Conservation (phyloP, 2,888 invertebrate species). For the Thelaira solivaga region DNA sequence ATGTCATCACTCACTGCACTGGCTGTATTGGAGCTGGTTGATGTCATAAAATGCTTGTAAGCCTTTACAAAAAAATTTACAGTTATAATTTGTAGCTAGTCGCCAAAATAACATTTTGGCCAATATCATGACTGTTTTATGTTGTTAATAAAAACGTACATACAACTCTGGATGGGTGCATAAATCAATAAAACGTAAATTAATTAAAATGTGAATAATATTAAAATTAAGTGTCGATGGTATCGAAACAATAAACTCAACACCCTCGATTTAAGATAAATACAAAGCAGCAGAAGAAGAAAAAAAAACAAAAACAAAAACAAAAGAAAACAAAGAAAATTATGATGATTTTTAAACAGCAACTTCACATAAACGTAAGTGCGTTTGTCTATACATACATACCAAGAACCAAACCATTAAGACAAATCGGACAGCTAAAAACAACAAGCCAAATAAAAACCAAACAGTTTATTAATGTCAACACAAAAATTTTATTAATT, state of each 20-base stretch:
- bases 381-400: not conserved
- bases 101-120: too few relatives aligned
- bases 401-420: conserved; percentile 13
- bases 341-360: not conserved
- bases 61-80: too few relatives aligned
- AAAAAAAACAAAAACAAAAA: not conserved
- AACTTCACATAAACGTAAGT: not conserved
- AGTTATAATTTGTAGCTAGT: too few relatives aligned
- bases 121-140: too few relatives aligned
- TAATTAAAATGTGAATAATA: conserved; percentile 62
- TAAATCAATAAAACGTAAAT: conserved; percentile 63
- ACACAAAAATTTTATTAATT: conserved; percentile 47
- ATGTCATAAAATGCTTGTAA: too few relatives aligned
- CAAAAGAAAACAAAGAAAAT: not conserved
- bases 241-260: conserved; percentile 31
- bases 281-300: not conserved
- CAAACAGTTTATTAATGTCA: conserved; percentile 55
- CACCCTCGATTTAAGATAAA: conserved; percentile 47
- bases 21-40: too few relatives aligned
- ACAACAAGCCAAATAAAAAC: conserved; percentile 16
- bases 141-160: too few relatives aligned
- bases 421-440: conserved; percentile 9
- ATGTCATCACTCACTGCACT: too few relatives aligned
- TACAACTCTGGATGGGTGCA: too few relatives aligned
- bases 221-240: conserved; percentile 29